phyloP scores from a whole-genome alignment of 2,888 invertebrate species.

The Archaeoteleia sp. region DNA sequence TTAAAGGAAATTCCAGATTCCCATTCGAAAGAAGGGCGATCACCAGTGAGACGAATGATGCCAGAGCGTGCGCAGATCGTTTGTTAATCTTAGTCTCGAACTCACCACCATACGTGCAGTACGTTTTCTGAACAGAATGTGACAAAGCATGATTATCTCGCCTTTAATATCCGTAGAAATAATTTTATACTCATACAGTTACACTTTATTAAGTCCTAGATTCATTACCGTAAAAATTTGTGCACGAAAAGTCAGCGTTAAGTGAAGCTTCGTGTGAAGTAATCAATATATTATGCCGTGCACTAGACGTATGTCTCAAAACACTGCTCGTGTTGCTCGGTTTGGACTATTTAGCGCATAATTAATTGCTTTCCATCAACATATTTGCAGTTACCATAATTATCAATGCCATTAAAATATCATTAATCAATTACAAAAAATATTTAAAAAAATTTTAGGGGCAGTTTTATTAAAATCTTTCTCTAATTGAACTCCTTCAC shows the following conservation, averaged over 20 bases:
- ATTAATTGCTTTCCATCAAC: too few species aligned
- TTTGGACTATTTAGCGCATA: conserved; percentile 12
- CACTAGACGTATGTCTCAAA: conserved; percentile 51
- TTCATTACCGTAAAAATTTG: conserved; percentile 28
- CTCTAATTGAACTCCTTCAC: too few species aligned
- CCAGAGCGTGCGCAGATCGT: conserved; percentile 41
- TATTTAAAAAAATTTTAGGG: too few species aligned
- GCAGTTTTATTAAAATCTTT: too few species aligned
- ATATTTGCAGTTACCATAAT: too few species aligned
- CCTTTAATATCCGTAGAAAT: conserved; percentile 5
- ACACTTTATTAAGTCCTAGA: conserved; percentile 20
- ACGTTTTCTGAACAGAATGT: conserved; percentile 10
- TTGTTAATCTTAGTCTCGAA: conserved; percentile 39
- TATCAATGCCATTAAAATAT: too few species aligned
- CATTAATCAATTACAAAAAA: too few species aligned
- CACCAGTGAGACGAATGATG: neutral
- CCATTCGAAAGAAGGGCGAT: conserved; percentile 8
- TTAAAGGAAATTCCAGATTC: too few species aligned
- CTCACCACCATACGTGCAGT: conserved; percentile 29
- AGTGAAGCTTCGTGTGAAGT: conserved; percentile 45
- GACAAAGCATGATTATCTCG: conserved; percentile 31
- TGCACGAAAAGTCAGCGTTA: conserved; percentile 11
- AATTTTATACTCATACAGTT: conserved; percentile 8
- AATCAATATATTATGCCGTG: conserved; percentile 54
- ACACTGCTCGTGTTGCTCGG: conserved; percentile 25